Base-by-base conservation (phyloP, 2,888 invertebrate species). In the Dolichomitus sp. region DNA sequence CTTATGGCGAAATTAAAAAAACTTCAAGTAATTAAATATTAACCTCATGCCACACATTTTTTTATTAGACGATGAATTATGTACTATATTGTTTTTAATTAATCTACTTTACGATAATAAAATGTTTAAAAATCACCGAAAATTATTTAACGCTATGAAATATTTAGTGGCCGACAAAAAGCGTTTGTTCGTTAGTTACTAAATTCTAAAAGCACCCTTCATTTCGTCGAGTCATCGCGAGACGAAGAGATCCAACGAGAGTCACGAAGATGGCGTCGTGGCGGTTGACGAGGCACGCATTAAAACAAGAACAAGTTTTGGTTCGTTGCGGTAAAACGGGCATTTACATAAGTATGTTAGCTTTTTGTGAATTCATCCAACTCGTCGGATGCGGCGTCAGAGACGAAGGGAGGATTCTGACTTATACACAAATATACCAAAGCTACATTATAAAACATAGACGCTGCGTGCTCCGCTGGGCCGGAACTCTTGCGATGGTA, bases 331-430 rank as follows among this genome's bases (percentile, higher is more conserved):
- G 66, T 48, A 77, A 79, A 52, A 61, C 72, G 37, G 48, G 61
- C 76, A 92, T 92, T 92, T 90, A 92, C 90, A 92, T 93, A 93
- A 92, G 90, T 92, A 90, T 92, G 89, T 88, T 87, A 87, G 87
- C 69, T 83, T 91, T 89, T 84, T 90, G 90, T 90, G 87, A 89
- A 92, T 92, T 90, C 92, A 91, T 91, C 87, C 80, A 86, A 63
- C 80, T 65, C 77, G 54, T 63, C 33, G 40, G 66, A 23, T 59
- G 11, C 12, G 9, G 57, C 37, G 59, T 61, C 33, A 23, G 11
- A 14, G 3, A 37, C 12, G 70, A 42, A 6, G 57, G 23, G 27
- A 6, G 59, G 57, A 59, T 45, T 57, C 45, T 27, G 12, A 6
- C 14, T n/a, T 61, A 19, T 40, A 69, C 30, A 30, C 17, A 12